Evolutionary conservation across 2,113 vertebrate species (phyloP).

Genomic region (Labeo rohita): DNA sequence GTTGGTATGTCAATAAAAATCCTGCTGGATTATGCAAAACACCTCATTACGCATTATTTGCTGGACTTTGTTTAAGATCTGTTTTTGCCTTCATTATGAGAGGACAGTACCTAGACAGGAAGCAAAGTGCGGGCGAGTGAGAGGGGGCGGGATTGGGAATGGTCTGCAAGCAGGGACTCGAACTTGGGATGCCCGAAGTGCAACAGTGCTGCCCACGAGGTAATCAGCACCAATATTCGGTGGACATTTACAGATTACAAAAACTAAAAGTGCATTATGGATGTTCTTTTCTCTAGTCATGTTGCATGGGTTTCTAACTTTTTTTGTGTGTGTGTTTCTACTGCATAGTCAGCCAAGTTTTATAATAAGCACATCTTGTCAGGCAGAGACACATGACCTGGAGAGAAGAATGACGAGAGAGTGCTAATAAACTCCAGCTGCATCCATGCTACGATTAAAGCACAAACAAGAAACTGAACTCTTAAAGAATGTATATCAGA

Average conservation of each 20-base stretch:
- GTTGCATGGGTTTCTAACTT: not conserved
- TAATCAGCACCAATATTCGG: too few relatives aligned
- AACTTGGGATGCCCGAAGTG: too few relatives aligned
- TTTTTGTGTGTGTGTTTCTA: not conserved
- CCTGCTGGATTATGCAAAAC: not conserved
- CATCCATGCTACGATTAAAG: slow-evolving; percentile 77
- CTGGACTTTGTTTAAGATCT: not conserved
- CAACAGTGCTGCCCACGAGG: too few relatives aligned
- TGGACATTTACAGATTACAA: too few relatives aligned
- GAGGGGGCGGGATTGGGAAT: too few relatives aligned
- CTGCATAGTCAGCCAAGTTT: not conserved
- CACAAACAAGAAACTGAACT: slow-evolving; percentile 69
- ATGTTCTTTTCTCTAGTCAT: not conserved
- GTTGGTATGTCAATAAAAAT: not conserved
- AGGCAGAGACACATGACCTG: slow-evolving; percentile 44
- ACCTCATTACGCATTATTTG: not conserved
- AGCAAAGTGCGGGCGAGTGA: too few relatives aligned
- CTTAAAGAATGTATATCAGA: slow-evolving; percentile 60
- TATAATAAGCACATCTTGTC: not conserved
- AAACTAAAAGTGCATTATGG: not conserved
- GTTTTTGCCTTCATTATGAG: too few relatives aligned
- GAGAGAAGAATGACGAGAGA: slow-evolving; percentile 73
- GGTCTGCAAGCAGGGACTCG: too few relatives aligned
- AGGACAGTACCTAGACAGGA: too few relatives aligned
- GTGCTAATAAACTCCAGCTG: slow-evolving; percentile 85